Percentiles rank a stretch among this genome's conserved stretches.
These are phyloP conservation scores for Glossosoma conforme DNA, from an alignment of 1,140 invertebrate genomes.

Conservation along the genomic window DNA sequence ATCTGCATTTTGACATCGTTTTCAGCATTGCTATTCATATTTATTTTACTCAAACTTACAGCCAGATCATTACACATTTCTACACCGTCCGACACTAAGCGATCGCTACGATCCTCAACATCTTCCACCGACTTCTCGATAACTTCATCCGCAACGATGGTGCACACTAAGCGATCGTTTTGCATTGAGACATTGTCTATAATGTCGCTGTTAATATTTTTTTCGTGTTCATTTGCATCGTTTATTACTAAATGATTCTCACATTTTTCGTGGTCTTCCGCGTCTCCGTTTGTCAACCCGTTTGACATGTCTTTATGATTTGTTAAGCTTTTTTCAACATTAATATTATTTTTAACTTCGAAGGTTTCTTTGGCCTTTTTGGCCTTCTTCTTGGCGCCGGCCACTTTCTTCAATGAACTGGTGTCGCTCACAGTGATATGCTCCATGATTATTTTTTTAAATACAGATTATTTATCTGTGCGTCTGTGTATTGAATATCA, in stretches of 20 bases:
- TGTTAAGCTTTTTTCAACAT: too few relatives aligned
- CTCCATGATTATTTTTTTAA: slow-evolving; percentile 17
- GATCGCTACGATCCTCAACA: too few relatives aligned
- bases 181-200: too few relatives aligned
- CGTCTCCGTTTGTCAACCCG: slow-evolving; percentile 17
- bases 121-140: slow-evolving; percentile 1
- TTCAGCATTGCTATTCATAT: slow-evolving; percentile 6
- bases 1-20: too few relatives aligned
- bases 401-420: slow-evolving; percentile 13
- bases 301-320: too few relatives aligned
- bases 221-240: slow-evolving; percentile 17
- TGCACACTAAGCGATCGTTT: too few relatives aligned
- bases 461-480: too few relatives aligned
- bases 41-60: slow-evolving; percentile 9
- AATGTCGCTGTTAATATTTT: slow-evolving; percentile 6
- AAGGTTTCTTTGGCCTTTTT: slow-evolving; percentile 22
- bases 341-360: slow-evolving; percentile 19
- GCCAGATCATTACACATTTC: too few relatives aligned
- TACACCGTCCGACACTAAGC: too few relatives aligned
- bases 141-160: slow-evolving; percentile 1
- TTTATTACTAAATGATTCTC: too few relatives aligned
- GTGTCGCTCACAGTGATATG: slow-evolving; percentile 17
- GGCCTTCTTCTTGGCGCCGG: slow-evolving; percentile 19
- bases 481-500: too few relatives aligned
- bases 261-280: slow-evolving; percentile 11